phyloP scores from a whole-genome alignment of 2,113 vertebrate genomes.

The Coregonus clupeaformis region DNA sequence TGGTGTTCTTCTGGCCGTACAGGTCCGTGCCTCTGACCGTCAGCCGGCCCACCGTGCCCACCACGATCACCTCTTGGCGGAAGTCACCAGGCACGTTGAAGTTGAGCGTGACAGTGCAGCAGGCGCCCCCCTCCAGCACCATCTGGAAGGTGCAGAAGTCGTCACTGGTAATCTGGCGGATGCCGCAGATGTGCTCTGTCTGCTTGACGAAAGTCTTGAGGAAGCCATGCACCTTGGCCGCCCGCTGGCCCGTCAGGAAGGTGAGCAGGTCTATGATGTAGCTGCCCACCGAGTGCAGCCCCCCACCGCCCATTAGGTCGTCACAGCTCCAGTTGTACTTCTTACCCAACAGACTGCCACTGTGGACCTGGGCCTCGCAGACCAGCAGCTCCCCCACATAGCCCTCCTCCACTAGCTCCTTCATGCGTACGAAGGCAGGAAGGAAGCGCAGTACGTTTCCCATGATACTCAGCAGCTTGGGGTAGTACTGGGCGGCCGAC shows the following conservation, averaged over 20 bases:
- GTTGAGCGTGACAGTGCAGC: constrained; percentile 96
- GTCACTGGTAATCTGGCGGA: constrained; percentile 97
- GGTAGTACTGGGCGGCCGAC: constrained; percentile 97
- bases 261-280: constrained; percentile 98
- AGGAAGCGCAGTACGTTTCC: constrained; percentile 95
- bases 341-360: constrained; percentile 93
- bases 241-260: constrained; percentile 92
- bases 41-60: constrained; percentile 85
- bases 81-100: constrained; percentile 97
- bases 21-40: constrained; percentile 87
- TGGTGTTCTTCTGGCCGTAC: constrained; percentile 90
- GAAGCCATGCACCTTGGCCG: constrained; percentile 90
- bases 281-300: constrained; percentile 94
- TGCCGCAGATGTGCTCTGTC: constrained; percentile 94
- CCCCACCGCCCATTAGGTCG: constrained; percentile 95
- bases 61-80: constrained; percentile 90
- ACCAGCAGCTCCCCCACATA: constrained; percentile 94
- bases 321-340: constrained; percentile 99
- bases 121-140: constrained; percentile 91
- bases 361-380: constrained; percentile 94
- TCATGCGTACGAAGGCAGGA: constrained; percentile 93
- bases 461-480: constrained; percentile 98
- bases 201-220: constrained; percentile 98
- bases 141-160: constrained; percentile 99
- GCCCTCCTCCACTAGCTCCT: constrained; percentile 93